Evolutionary conservation across 2,797 vertebrate genomes (phyloP).

Genomic region (Gymnodraco acuticeps): DNA sequence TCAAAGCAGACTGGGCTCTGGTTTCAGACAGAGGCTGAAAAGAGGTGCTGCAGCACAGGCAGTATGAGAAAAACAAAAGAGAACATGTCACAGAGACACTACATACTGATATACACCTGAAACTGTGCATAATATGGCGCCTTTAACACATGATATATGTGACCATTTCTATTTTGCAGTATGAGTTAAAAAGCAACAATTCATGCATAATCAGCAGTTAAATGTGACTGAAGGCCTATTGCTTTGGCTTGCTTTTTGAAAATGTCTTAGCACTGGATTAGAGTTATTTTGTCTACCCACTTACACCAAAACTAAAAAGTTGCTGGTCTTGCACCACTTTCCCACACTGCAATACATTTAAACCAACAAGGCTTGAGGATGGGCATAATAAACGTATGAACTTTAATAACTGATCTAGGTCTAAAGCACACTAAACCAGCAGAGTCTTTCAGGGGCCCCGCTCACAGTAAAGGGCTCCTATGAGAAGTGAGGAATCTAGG

Average conservation of each 20-base stretch:
- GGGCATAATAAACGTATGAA: neutral
- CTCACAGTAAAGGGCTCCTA: conserved; percentile 25
- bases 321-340: neutral
- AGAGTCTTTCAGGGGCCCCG: conserved; percentile 19
- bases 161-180: neutral
- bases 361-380: neutral
- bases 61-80: no score
- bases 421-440: conserved; percentile 22
- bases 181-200: neutral
- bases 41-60: no score
- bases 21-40: no score
- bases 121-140: no score
- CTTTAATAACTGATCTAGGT: neutral
- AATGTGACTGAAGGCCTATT: neutral
- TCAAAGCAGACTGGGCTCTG: no score
- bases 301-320: neutral
- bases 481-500: conserved; percentile 52
- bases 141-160: no score
- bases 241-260: neutral
- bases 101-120: no score
- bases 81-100: no score
- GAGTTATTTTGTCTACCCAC: neutral
- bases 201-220: neutral
- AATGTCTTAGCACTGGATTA: neutral
- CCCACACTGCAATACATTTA: neutral